Conservation (phyloP, 2,113 vertebrate genomes). For the Verasper variegatus region DNA sequence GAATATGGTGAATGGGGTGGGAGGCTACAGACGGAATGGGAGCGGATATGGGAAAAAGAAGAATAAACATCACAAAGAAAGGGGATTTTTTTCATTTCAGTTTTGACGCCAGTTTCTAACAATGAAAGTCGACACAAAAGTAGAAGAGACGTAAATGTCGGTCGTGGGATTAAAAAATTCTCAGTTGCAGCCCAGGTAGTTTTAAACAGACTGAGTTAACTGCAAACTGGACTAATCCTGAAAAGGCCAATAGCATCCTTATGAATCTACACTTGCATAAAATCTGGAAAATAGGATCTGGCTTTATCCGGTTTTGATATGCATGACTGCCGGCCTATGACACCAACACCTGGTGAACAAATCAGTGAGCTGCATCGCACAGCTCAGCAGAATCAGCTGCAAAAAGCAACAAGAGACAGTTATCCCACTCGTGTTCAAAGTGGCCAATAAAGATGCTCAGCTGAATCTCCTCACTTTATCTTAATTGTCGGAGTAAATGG, state of each 20-base stretch:
- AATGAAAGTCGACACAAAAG: conserved; percentile 37
- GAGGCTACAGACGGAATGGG: conserved; percentile 59
- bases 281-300: too few species aligned
- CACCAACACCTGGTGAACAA: not conserved
- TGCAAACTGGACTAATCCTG: not conserved
- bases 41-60: conserved; percentile 78
- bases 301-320: not conserved
- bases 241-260: too few species aligned
- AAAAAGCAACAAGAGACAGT: conserved; percentile 33
- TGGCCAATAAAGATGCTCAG: conserved; percentile 51
- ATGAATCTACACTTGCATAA: too few species aligned
- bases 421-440: conserved; percentile 37
- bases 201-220: conserved; percentile 34
- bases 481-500: conserved; percentile 64
- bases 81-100: conserved; percentile 62
- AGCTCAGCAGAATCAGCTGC: conserved; percentile 25
- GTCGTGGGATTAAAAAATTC: conserved; percentile 23
- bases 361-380: conserved; percentile 22
- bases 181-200: conserved; percentile 27
- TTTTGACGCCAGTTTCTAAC: conserved; percentile 40
- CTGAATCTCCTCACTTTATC: conserved; percentile 64
- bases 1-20: conserved; percentile 72
- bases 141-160: conserved; percentile 30
- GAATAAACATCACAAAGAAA: conserved; percentile 74
- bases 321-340: not conserved